Evolutionary conservation across 2,113 vertebrate species (phyloP), one percentile per base, ranked within the genome.

Genomic region (Nymphicus hollandicus): DNA sequence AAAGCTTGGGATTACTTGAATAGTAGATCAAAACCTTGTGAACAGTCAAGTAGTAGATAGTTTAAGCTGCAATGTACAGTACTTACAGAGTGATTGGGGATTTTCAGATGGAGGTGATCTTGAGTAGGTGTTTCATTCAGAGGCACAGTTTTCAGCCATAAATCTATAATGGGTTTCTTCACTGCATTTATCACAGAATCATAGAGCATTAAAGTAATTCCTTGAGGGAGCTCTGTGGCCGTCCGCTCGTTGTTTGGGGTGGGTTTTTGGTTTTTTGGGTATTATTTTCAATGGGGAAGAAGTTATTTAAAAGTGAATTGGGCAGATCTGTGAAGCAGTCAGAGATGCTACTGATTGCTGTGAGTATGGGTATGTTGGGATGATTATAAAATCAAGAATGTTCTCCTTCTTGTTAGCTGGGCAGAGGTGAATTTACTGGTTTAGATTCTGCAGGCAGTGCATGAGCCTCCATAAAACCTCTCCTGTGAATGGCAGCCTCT

Each of bases 51-150:
- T 22, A 13, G 0, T 13, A 52, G 33, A 3, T 35, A 7, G 19
- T 61, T 56, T 8, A 27, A 17, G 20, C 46, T 63, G 44, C 39
- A 35, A 15, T 37, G 6, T 82, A 17, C 16, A 35, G 66, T 28
- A 4, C 41, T 29, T 72, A 20, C 0, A 13, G 41, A 47, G 23
- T 2, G 0, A 46, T 29, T 17, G 43, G 60, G 20, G 20, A 3
- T 43, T 80, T 55, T 47, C 33, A 19, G 8, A 69, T 81, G 68
- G 33, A 22, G 13, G 3, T 33, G 10, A 10, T 56, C 47, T 23
- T 16, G 49, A 86, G 66, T 56, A 39, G 28, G 11, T 66, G 2
- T 65, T 86, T 33, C 20, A 83, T 65, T 23, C 10, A 52, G 56
- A 53, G 25, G 25, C 7, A 24, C 44, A 35, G 3, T 81, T 73